phyloP scores from a whole-genome alignment of 2,113 vertebrate genomes.

The Cricetomys ansorgei region DNA sequence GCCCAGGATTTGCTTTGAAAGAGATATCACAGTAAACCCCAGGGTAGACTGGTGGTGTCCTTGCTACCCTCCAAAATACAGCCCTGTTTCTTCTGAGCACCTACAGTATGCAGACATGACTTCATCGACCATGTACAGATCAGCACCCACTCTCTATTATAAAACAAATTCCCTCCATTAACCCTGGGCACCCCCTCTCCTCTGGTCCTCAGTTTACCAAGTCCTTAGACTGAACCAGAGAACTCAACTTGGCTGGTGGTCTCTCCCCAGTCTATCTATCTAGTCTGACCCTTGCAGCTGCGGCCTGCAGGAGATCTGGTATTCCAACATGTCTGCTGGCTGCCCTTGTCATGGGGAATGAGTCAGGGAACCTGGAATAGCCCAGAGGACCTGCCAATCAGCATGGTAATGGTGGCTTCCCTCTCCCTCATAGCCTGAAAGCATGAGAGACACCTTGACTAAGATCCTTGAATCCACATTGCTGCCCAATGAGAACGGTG shows the following conservation, averaged over 20 bases:
- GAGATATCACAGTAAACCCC: neutral
- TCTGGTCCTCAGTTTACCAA: neutral
- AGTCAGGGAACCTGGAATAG: too few relatives aligned
- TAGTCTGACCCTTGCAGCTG: neutral
- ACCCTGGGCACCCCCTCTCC: neutral
- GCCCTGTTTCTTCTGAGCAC: neutral
- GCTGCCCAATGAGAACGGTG: slow-evolving; percentile 72
- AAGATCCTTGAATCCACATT: slow-evolving; percentile 30
- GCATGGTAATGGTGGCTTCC: neutral
- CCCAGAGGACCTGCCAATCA: neutral
- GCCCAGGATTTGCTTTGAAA: neutral
- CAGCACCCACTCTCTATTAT: neutral
- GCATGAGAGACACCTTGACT: neutral
- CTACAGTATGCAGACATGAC: neutral
- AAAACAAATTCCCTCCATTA: neutral
- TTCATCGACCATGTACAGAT: neutral
- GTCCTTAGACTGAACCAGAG: neutral
- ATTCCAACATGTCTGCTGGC: neutral
- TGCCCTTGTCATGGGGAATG: neutral
- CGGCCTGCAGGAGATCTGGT: neutral
- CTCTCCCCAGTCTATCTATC: neutral
- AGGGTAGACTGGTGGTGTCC: neutral
- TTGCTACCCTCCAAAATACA: neutral
- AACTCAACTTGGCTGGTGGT: neutral
- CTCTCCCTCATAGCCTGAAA: slow-evolving; percentile 68